Evolutionary conservation across 2,888 invertebrate genomes (phyloP).

Genomic region (Lasioglossum figueresi): DNA sequence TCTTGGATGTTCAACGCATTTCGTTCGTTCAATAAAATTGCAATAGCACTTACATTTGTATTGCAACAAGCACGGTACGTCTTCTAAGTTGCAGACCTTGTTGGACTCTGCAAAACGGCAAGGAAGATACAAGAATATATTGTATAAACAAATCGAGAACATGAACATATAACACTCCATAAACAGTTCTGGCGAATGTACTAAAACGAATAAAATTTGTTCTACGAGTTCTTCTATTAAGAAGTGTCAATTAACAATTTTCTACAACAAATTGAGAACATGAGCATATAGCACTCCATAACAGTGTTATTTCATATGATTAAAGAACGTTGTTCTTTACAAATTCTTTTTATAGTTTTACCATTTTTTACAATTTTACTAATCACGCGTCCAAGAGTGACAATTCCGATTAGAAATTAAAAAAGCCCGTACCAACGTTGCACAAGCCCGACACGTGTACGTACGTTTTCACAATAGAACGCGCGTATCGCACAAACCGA

Average conservation of each 20-base stretch:
- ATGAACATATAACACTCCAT: neutral
- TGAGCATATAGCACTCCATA: too few species aligned
- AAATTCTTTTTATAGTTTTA: too few species aligned
- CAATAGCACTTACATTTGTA: constrained; percentile 68
- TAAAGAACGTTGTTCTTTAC: too few species aligned
- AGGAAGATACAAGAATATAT: neutral
- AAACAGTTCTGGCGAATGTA: neutral
- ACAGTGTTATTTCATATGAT: too few species aligned
- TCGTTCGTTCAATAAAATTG: neutral
- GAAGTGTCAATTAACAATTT: too few species aligned
- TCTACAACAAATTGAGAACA: too few species aligned
- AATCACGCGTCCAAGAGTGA: too few species aligned
- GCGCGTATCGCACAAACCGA: neutral
- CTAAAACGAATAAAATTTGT: neutral
- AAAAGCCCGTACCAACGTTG: neutral
- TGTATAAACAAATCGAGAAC: neutral
- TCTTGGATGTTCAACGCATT: neutral
- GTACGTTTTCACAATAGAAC: neutral
- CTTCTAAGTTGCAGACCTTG: constrained; percentile 70
- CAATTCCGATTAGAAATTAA: neutral
- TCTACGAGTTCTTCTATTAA: too few species aligned
- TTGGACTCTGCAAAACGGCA: constrained; percentile 58
- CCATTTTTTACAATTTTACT: too few species aligned
- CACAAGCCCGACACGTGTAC: neutral
- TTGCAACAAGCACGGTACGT: constrained; percentile 67